phyloP scores from a whole-genome alignment of 2,797 vertebrate genomes.

The Chaenodraco wilsoni region DNA sequence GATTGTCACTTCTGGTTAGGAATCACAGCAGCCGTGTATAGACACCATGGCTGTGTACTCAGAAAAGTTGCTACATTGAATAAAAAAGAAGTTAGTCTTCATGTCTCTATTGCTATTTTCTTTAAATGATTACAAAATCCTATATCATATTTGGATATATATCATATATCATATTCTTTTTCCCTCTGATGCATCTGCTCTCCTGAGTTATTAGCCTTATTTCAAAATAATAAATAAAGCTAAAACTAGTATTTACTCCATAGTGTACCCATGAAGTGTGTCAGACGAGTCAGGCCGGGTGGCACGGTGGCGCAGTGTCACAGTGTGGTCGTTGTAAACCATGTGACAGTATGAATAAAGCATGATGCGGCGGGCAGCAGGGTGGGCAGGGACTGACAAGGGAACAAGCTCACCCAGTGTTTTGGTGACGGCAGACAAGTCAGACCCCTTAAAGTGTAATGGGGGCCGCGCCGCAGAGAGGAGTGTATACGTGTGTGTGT shows the following conservation, averaged over 20 bases:
- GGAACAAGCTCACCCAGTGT: constrained; percentile 77
- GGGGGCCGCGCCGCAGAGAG: constrained; percentile 55
- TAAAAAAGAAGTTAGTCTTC: not conserved
- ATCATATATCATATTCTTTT: not conserved
- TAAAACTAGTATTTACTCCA: constrained; percentile 10
- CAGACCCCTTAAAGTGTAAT: constrained; percentile 76
- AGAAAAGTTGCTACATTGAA: too few species aligned
- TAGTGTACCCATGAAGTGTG: constrained; percentile 14
- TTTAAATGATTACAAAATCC: not conserved
- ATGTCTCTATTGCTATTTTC: not conserved
- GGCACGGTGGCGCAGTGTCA: constrained; percentile 47
- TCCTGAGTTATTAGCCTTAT: not conserved
- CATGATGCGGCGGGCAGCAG: constrained; percentile 66
- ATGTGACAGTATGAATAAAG: constrained; percentile 79
- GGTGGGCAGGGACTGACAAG: constrained; percentile 68
- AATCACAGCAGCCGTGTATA: too few species aligned
- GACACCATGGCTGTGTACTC: too few species aligned
- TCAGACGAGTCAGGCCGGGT: constrained; percentile 44
- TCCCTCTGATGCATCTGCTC: too few species aligned
- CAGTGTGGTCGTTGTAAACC: constrained; percentile 61
- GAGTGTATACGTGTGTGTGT: constrained; percentile 28
- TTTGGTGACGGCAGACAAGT: constrained; percentile 68
- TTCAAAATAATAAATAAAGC: constrained; percentile 5
- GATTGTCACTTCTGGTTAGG: too few species aligned
- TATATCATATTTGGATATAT: not conserved